Evolutionary conservation across 1,140 invertebrate species (phyloP).

Genomic region (Bombus balteatus): DNA sequence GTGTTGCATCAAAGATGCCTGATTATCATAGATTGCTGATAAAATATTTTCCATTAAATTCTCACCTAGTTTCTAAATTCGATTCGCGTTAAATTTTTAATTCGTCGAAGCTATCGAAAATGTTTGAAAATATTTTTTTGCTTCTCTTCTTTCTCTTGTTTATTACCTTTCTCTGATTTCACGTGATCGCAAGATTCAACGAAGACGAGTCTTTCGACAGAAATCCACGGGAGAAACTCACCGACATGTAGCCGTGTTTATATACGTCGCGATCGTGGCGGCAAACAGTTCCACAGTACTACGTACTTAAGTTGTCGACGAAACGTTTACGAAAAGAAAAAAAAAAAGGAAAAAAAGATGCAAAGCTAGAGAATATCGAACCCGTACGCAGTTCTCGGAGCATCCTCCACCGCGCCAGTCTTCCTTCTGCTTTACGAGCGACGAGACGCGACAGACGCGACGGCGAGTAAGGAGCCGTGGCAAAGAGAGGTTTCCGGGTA

Average conservation of each 20-base stretch:
- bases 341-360: background rate
- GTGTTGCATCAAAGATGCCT: no score
- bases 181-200: background rate
- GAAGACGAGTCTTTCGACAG: background rate
- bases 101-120: no score
- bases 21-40: no score
- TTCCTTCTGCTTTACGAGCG: constrained; percentile 31
- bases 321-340: background rate
- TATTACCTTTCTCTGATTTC: background rate
- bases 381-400: background rate
- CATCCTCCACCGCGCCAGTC: constrained; percentile 6
- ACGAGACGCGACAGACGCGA: constrained; percentile 14
- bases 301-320: constrained; percentile 28
- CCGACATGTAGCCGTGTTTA: constrained; percentile 2
- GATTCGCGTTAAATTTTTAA: no score
- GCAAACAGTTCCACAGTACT: background rate
- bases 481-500: constrained; percentile 34
- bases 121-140: background rate
- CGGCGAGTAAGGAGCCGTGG: background rate
- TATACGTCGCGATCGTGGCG: background rate
- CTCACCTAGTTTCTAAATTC: no score
- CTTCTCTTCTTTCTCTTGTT: no score
- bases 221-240: background rate
- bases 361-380: constrained; percentile 37
- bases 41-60: no score